Conservation (phyloP, 2,113 vertebrate species). For the Prolemur simus region DNA sequence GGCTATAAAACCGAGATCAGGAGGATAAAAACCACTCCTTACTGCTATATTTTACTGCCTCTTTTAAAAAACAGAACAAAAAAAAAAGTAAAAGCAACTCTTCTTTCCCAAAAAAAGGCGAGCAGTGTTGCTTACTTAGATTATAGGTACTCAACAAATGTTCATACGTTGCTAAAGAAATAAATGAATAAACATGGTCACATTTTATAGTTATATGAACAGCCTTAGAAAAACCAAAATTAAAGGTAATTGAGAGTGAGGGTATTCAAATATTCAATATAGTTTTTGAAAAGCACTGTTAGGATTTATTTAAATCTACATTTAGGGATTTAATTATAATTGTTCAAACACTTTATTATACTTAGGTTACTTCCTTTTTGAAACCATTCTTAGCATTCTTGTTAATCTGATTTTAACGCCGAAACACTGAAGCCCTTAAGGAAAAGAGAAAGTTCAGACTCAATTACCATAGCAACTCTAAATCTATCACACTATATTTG, state of each 20-base stretch:
- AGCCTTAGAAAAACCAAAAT: background rate
- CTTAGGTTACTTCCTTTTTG: conserved; percentile 15
- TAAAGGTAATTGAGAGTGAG: background rate
- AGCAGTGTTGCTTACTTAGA: background rate
- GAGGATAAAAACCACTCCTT: background rate
- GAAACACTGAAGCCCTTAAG: background rate
- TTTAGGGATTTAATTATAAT: conserved; percentile 28
- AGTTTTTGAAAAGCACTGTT: background rate
- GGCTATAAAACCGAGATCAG: background rate
- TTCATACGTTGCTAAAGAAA: background rate
- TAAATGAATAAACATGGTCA: background rate
- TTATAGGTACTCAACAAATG: background rate
- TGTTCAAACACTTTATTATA: background rate
- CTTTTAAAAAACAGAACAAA: background rate
- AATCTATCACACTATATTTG: conserved; percentile 60
- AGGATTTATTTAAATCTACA: conserved; percentile 25
- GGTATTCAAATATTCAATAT: background rate
- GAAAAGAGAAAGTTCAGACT: conserved; percentile 42
- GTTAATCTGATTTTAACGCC: conserved; percentile 48
- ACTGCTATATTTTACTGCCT: background rate
- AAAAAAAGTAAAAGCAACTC: background rate
- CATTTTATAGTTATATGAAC: background rate
- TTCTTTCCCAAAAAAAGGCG: background rate
- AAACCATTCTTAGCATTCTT: conserved; percentile 22
- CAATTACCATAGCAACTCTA: conserved; percentile 67